Conservation (phyloP, 2,888 invertebrate genomes). For the Leptogaster cylindrica region DNA sequence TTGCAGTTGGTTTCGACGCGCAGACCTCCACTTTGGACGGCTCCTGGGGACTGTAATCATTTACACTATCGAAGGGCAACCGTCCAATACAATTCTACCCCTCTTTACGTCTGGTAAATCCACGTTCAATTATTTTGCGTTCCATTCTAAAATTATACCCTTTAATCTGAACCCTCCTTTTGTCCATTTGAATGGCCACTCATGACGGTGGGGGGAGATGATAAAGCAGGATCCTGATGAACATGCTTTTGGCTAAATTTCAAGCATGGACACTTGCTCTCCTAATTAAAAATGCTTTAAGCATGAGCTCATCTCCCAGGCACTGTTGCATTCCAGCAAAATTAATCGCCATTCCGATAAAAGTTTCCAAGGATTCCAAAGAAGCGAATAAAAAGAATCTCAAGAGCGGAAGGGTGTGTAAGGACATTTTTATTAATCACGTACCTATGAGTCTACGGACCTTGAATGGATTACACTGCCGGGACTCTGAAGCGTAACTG, state of each 20-base stretch:
- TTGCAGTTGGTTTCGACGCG: neutral
- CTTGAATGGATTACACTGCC: neutral
- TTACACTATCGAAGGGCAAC: slow-evolving; percentile 30
- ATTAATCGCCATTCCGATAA: slow-evolving; percentile 23
- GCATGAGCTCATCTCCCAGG: slow-evolving; percentile 39
- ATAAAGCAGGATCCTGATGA: slow-evolving; percentile 24
- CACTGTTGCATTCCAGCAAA: slow-evolving; percentile 15
- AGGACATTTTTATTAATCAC: slow-evolving; percentile 6
- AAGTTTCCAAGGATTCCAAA: neutral
- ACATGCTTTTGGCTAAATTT: slow-evolving; percentile 35
- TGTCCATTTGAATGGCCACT: slow-evolving; percentile 22
- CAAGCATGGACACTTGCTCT: slow-evolving; percentile 38
- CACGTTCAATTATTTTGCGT: slow-evolving; percentile 17
- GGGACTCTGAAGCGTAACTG: neutral
- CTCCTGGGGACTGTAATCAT: slow-evolving; percentile 14
- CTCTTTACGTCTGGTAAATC: neutral
- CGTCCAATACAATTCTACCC: neutral
- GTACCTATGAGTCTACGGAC: slow-evolving; percentile 6
- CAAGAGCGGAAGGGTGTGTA: too few relatives aligned
- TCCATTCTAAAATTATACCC: slow-evolving; percentile 12
- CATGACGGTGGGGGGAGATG: slow-evolving; percentile 6
- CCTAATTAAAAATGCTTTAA: slow-evolving; percentile 42
- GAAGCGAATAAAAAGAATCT: neutral
- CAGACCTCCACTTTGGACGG: neutral
- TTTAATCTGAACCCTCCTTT: slow-evolving; percentile 10